Evolutionary conservation across 35 echinoderm and acorn worm species (phyloP).

Genomic region (Heliocidaris erythrogramma): DNA sequence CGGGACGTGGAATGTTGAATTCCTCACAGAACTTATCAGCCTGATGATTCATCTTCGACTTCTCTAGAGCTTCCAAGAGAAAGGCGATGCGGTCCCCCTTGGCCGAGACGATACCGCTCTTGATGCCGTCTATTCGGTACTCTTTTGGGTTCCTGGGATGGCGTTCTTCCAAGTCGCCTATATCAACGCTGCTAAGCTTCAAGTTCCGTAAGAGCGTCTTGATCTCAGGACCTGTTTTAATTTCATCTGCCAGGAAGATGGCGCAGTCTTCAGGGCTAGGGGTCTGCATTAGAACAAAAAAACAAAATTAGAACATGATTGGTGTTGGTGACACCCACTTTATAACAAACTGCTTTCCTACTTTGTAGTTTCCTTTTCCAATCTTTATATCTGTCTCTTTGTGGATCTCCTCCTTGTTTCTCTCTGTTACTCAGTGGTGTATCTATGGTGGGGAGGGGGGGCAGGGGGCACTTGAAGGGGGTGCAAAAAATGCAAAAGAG

Average conservation of each 20-base stretch:
- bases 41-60: background rate
- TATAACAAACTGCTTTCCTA: background rate
- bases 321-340: background rate
- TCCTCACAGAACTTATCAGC: background rate
- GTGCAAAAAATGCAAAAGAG: no score
- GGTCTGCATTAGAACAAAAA: background rate
- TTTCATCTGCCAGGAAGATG: background rate
- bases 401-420: background rate
- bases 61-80: background rate
- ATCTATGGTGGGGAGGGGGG: no score
- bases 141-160: background rate
- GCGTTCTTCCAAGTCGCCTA: background rate
- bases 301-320: background rate
- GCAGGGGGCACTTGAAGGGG: no score
- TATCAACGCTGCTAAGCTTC: background rate
- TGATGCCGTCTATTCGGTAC: background rate
- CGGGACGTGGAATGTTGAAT: background rate
- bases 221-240: background rate
- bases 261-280: background rate
- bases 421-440: no score
- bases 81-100: background rate
- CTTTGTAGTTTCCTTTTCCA: background rate
- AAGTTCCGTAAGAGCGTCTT: background rate
- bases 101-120: background rate
- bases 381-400: background rate